Percentiles rank a stretch among this genome's conserved stretches.
Evolutionary conservation across 2,113 vertebrate species (phyloP).

Genomic region (Crotalus viridis): DNA sequence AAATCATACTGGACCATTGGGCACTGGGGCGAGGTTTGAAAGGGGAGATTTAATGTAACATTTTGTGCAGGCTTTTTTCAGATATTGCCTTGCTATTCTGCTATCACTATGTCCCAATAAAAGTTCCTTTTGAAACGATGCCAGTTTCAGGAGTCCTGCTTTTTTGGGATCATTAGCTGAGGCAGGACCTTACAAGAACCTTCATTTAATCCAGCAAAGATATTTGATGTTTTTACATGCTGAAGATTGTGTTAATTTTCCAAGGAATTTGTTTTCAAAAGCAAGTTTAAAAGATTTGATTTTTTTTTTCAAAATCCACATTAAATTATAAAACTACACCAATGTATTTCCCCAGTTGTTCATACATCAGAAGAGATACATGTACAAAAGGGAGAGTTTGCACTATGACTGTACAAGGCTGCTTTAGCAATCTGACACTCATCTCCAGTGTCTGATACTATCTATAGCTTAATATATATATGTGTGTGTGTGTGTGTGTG

Average conservation of each 20-base stretch:
- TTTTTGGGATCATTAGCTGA: too few species aligned
- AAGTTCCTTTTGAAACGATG: too few species aligned
- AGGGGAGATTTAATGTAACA: too few species aligned
- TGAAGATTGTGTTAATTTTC: background rate
- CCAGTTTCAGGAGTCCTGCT: too few species aligned
- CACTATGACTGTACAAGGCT: background rate
- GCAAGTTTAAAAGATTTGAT: background rate
- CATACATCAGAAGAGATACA: background rate
- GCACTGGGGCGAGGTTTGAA: too few species aligned
- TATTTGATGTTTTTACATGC: background rate
- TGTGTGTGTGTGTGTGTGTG: too few species aligned
- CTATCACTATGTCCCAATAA: too few species aligned
- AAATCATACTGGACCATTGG: too few species aligned
- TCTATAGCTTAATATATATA: background rate
- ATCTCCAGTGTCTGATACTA: background rate
- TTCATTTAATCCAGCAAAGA: background rate
- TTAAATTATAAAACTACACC: background rate
- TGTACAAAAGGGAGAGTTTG: background rate
- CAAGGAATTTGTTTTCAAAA: background rate
- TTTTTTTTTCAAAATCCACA: background rate
- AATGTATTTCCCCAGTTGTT: background rate
- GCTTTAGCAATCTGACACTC: background rate
- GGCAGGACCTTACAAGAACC: background rate
- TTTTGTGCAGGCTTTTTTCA: too few species aligned
- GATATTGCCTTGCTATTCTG: too few species aligned